Percentiles rank a stretch among this genome's conserved stretches.
Evolutionary conservation across 1,140 invertebrate genomes (phyloP).

Genomic region (Augochlora pura): DNA sequence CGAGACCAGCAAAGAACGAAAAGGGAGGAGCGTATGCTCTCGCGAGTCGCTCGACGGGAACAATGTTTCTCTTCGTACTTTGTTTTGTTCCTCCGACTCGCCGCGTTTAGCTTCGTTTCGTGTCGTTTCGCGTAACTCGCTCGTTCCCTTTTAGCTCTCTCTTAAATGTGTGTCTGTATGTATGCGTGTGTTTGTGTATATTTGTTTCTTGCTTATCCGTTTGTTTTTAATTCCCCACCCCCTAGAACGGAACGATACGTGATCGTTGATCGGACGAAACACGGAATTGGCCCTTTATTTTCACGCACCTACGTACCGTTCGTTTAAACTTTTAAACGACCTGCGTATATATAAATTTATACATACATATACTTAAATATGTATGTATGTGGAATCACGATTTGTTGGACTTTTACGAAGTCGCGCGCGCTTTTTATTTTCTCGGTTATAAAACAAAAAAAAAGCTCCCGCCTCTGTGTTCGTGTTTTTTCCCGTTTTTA

Average conservation of each 20-base stretch:
- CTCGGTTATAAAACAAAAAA: constrained; percentile 49
- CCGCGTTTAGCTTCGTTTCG: constrained; percentile 30
- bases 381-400: constrained; percentile 57
- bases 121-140: constrained; percentile 9
- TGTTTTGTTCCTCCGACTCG: constrained; percentile 34
- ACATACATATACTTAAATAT: neutral
- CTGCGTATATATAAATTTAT: constrained; percentile 29
- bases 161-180: too few relatives aligned
- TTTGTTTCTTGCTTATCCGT: too few relatives aligned
- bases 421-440: constrained; percentile 58
- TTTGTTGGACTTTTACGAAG: constrained; percentile 50
- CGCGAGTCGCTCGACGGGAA: constrained; percentile 35
- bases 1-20: constrained; percentile 59
- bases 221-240: neutral
- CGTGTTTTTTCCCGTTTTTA: constrained; percentile 49
- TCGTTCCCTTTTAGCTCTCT: constrained; percentile 54
- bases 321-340: constrained; percentile 52
- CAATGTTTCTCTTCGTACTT: neutral
- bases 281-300: constrained; percentile 54
- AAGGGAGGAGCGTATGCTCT: constrained; percentile 50
- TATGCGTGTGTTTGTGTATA: too few relatives aligned
- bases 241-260: constrained; percentile 56
- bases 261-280: constrained; percentile 60
- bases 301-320: constrained; percentile 38
- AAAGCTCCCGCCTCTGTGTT: constrained; percentile 64